phyloP scores from a whole-genome alignment of 2,888 invertebrate species.

The Cheilosia pagana region DNA sequence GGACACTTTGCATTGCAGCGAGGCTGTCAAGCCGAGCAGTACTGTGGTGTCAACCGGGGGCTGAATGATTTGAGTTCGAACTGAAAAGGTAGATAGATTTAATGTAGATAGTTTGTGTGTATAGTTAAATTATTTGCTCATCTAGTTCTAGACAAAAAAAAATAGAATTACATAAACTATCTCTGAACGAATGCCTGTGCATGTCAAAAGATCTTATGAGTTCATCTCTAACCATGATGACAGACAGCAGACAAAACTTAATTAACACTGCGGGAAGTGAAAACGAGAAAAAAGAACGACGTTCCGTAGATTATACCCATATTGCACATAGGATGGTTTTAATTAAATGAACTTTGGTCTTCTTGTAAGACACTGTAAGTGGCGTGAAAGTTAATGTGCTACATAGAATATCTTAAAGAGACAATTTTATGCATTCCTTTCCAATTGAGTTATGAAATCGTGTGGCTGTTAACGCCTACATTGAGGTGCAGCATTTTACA shows the following conservation, averaged over 20 bases:
- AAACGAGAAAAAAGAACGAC: not conserved
- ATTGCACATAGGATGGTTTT: not conserved
- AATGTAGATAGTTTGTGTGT: not conserved
- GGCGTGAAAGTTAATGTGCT: not conserved
- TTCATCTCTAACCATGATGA: constrained; percentile 2
- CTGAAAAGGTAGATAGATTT: constrained; percentile 83
- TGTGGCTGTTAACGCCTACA: not conserved
- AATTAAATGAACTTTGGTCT: constrained; percentile 19
- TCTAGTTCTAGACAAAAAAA: too few relatives aligned
- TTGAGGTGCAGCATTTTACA: too few relatives aligned
- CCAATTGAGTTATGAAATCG: not conserved
- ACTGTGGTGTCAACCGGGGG: constrained; percentile 96
- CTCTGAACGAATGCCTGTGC: not conserved
- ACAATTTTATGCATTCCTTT: not conserved
- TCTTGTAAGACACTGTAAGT: not conserved
- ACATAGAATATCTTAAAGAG: not conserved
- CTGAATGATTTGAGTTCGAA: constrained; percentile 95
- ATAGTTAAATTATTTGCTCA: too few relatives aligned
- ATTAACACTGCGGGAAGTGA: not conserved
- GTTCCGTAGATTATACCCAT: too few relatives aligned
- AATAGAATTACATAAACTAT: too few relatives aligned
- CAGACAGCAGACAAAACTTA: not conserved
- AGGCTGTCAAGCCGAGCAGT: constrained; percentile 95
- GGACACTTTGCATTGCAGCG: constrained; percentile 96
- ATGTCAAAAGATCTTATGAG: not conserved